Percentiles rank a stretch among this genome's conserved stretches.
These are phyloP conservation scores for Notocelia uddmanniana DNA, from an alignment of 2,888 invertebrate species.

Conservation along the genomic window DNA sequence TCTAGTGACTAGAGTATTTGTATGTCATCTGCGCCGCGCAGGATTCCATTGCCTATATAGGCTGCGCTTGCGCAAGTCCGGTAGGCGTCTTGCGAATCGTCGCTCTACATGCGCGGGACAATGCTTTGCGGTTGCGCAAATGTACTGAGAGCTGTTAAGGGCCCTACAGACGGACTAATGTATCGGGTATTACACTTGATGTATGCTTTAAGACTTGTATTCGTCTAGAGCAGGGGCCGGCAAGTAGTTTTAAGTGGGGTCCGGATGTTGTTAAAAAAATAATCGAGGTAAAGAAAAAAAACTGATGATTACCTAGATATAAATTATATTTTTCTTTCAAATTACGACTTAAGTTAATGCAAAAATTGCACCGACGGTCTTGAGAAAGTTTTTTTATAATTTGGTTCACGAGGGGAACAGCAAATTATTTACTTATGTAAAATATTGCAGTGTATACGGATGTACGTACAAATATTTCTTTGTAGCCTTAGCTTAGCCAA, in stretches of 20 bases:
- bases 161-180: background rate
- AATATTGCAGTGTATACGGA: background rate
- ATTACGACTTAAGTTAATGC: background rate
- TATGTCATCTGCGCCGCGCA: slow-evolving; percentile 42
- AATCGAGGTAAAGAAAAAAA: background rate
- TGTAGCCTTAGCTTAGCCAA: background rate
- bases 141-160: too few species aligned
- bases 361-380: slow-evolving; percentile 7
- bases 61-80: slow-evolving; percentile 48
- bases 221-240: background rate
- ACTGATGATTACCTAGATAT: background rate
- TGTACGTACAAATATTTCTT: background rate
- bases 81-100: slow-evolving; percentile 68
- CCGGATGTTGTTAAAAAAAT: background rate
- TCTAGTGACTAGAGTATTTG: slow-evolving; percentile 4
- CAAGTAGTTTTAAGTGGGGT: background rate
- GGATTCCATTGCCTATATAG: slow-evolving; percentile 58
- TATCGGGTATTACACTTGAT: too few species aligned
- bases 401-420: slow-evolving; percentile 7
- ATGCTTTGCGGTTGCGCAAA: slow-evolving; percentile 58
- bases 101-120: slow-evolving; percentile 73
- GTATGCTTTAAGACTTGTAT: too few species aligned
- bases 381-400: slow-evolving; percentile 4
- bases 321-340: slow-evolving; percentile 4
- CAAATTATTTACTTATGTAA: background rate